Percentiles rank a stretch among this genome's conserved stretches.
These are phyloP conservation scores for Sebastolobus alascanus DNA, from an alignment of 2,797 vertebrate species.

Conservation along the genomic window DNA sequence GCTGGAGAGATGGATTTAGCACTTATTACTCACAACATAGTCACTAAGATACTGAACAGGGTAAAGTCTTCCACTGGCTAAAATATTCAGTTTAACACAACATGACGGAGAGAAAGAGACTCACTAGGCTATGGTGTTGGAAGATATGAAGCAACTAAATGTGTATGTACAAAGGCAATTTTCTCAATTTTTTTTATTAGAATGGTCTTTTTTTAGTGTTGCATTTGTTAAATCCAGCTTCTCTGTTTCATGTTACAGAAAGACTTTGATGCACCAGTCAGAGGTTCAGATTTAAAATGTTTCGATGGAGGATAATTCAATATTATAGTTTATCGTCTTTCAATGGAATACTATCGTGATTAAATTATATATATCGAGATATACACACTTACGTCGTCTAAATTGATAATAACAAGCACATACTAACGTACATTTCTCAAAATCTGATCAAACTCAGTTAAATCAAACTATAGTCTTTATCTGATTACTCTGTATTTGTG, in stretches of 20 bases:
- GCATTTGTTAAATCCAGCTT: too few species aligned
- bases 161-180: background rate
- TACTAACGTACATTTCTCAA: background rate
- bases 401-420: background rate
- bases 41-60: slow-evolving; percentile 14
- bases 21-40: slow-evolving; percentile 19
- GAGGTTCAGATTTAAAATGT: background rate
- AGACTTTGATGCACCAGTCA: background rate
- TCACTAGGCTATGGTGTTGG: background rate
- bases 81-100: background rate
- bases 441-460: background rate
- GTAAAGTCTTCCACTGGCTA: slow-evolving; percentile 21
- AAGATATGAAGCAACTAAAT: background rate
- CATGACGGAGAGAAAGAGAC: background rate
- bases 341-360: background rate
- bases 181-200: background rate
- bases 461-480: too few species aligned
- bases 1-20: slow-evolving; percentile 45
- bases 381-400: background rate
- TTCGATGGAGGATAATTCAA: background rate
- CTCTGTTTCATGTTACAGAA: background rate
- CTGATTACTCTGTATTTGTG: too few species aligned
- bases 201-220: background rate
- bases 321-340: background rate
- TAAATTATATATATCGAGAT: background rate